These are phyloP conservation scores for Anoplius nigerrimus DNA, from an alignment of 2,888 invertebrate genomes.

Conservation along the genomic window DNA sequence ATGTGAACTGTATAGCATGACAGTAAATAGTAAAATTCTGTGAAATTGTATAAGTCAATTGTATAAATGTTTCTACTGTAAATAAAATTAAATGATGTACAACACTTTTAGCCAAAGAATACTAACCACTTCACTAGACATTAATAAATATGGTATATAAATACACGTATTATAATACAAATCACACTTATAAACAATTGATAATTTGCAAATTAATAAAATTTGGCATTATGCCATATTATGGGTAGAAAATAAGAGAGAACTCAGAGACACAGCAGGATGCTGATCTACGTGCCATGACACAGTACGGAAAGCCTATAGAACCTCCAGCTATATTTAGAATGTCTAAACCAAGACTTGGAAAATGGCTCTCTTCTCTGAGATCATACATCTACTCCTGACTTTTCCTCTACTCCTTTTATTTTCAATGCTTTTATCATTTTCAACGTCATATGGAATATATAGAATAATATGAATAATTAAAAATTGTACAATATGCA, in stretches of 20 bases:
- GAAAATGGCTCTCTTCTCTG: constrained; percentile 71
- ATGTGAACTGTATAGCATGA: too few species aligned
- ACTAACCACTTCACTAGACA: not conserved
- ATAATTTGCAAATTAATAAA: constrained; percentile 51
- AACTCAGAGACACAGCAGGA: constrained; percentile 66
- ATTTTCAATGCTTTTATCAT: constrained; percentile 19
- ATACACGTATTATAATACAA: too few species aligned
- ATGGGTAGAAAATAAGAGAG: constrained; percentile 66
- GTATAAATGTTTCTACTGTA: too few species aligned
- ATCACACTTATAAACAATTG: not conserved
- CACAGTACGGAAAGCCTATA: constrained; percentile 68
- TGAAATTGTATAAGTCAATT: too few species aligned
- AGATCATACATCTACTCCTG: constrained; percentile 49
- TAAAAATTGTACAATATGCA: not conserved
- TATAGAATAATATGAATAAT: constrained; percentile 5
- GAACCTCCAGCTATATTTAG: constrained; percentile 72
- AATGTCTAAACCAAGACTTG: constrained; percentile 74
- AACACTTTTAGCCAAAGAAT: constrained; percentile 3
- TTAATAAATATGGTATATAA: too few species aligned
- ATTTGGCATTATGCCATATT: constrained; percentile 67
- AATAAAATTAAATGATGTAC: not conserved
- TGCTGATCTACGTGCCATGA: constrained; percentile 65
- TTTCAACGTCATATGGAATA: constrained; percentile 30
- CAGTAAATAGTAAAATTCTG: too few species aligned
- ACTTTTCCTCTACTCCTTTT: constrained; percentile 24